Base-by-base conservation (phyloP, 2,113 vertebrate genomes). In the Microtus ochrogaster region DNA sequence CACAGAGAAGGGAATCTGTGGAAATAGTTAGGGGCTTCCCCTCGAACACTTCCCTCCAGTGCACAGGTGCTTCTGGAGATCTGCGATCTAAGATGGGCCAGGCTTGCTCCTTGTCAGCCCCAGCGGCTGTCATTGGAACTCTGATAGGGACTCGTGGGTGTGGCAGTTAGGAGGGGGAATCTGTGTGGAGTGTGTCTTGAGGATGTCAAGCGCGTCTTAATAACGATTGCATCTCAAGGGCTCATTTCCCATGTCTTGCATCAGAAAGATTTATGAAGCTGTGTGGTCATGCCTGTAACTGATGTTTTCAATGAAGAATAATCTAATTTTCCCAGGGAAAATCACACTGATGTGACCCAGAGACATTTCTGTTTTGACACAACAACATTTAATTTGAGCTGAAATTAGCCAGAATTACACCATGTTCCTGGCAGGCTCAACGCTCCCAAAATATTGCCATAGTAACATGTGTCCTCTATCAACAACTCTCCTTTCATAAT, bases 351-450 rank as follows among this genome's bases (percentile, higher is more conserved):
- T 96, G 96, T 95, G 97, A 98, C 96, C 96, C 96, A 97, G 84
- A 97, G 97, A 97, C 97, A 95, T 97, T 96, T 96, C 91, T 97
- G 96, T 96, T 97, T 94, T 97, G 97, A 97, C 97, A 97, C 95
- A 94, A 96, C 94, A 92, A 94, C 97, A 92, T 97, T 97, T 96
- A 96, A 96, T 97, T 96, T 94, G 89, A 94, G 72, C 82, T 96
- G 96, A 96, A 97, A 97, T 97, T 96, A 97, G 95, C 92, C 94
- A 97, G 95, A 96, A 97, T 98, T 95, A 97, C 96, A 97, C 96
- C 97, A 96, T 97, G 97, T 97, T 97, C 97, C 89, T 97, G 97
- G 97, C 92, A 0, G 94, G 92, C 44, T 81, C 36, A 89, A 30
- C 21, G 89, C 89, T 97, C 92, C 96, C 95, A 94, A 97, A 97